These are phyloP conservation scores for Chromoteleia sp. DNA, from an alignment of 2,888 invertebrate species.

Conservation along the genomic window DNA sequence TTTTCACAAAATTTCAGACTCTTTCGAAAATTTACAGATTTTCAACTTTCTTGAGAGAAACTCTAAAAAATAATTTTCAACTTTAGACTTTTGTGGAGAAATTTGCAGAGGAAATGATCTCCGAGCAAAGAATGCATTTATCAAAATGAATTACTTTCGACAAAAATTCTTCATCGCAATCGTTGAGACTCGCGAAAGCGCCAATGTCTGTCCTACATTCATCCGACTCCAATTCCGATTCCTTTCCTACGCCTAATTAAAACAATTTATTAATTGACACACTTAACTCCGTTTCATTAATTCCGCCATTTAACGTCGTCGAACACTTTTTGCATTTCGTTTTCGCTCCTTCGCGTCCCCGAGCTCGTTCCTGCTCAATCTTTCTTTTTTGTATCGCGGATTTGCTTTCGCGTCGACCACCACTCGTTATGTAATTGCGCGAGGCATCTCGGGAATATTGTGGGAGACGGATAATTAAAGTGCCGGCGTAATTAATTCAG, in stretches of 20 bases:
- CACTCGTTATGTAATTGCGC: slow-evolving; percentile 52
- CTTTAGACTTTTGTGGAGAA: no score
- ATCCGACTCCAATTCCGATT: slow-evolving; percentile 11
- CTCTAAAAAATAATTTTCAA: no score
- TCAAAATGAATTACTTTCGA: no score
- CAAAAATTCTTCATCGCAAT: no score
- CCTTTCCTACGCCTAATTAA: slow-evolving; percentile 33
- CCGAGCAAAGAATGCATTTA: no score
- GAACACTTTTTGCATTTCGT: slow-evolving; percentile 30
- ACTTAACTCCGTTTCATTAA: slow-evolving; percentile 55
- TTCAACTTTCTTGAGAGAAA: no score
- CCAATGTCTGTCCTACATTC: slow-evolving; percentile 22
- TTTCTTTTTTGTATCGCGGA: slow-evolving; percentile 3
- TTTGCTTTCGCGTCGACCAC: slow-evolving; percentile 29
- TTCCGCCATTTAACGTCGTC: slow-evolving; percentile 16
- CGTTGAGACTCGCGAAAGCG: not conserved
- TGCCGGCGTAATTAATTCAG: slow-evolving; percentile 58
- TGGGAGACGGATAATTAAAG: slow-evolving; percentile 57
- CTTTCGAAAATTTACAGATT: no score
- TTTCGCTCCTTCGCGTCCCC: not conserved
- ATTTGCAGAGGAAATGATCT: no score
- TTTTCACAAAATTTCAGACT: no score
- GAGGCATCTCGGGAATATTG: slow-evolving; percentile 45
- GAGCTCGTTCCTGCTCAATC: slow-evolving; percentile 21
- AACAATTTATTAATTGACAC: slow-evolving; percentile 55